Percentiles rank a stretch among this genome's conserved stretches.
These are phyloP conservation scores for Heterocephalus glaber DNA, from an alignment of 2,113 vertebrate species.

Conservation along the genomic window DNA sequence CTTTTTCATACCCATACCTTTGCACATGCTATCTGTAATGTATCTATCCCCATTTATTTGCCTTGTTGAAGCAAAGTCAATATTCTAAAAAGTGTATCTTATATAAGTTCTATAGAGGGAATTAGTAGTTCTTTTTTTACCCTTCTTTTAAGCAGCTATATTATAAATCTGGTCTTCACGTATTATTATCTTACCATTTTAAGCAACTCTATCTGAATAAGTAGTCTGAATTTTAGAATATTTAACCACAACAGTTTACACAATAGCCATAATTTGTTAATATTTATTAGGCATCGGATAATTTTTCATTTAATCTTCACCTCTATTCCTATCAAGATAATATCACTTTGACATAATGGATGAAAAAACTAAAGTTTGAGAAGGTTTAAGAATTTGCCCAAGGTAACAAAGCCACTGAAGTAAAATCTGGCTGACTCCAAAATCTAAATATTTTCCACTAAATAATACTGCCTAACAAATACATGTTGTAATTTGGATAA, in stretches of 20 bases:
- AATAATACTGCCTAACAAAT: not conserved
- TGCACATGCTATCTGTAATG: not conserved
- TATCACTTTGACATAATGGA: conserved; percentile 6
- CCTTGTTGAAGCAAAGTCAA: conserved; percentile 15
- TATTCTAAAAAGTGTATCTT: not conserved
- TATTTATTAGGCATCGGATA: not conserved
- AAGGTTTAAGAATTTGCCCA: not conserved
- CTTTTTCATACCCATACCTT: not conserved
- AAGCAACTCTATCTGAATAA: not conserved
- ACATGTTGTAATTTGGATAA: not conserved
- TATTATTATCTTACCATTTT: not conserved
- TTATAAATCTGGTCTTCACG: not conserved
- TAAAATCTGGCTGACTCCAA: conserved; percentile 24
- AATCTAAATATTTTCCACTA: conserved; percentile 12
- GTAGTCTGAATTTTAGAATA: conserved; percentile 24
- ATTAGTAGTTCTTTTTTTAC: not conserved
- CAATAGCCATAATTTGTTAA: not conserved
- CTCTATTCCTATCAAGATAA: not conserved
- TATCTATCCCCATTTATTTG: not conserved
- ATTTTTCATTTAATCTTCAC: conserved; percentile 31
- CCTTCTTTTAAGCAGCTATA: not conserved
- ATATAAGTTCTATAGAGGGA: not conserved
- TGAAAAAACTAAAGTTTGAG: conserved; percentile 29
- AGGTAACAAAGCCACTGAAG: not conserved
- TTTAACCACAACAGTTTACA: not conserved